Evolutionary conservation across 2,888 invertebrate species (phyloP).

Genomic region (Drosophila vallismaia): DNA sequence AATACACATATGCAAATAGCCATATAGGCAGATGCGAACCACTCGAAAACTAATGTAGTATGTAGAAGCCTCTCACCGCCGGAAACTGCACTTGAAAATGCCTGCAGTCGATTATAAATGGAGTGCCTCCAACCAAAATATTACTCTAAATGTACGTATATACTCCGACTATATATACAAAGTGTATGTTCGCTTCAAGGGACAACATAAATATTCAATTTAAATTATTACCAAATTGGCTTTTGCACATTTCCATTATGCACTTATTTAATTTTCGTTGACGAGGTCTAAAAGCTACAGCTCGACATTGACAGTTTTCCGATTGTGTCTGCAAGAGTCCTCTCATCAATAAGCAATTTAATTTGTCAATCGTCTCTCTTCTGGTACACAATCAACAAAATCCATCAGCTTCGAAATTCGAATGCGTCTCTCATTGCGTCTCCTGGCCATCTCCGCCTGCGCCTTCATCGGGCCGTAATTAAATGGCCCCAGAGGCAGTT

Average conservation of each 20-base stretch:
- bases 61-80: constrained; percentile 40
- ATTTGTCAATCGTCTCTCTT: constrained; percentile 72
- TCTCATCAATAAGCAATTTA: constrained; percentile 78
- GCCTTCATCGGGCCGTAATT: constrained; percentile 59
- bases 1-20: constrained; percentile 75
- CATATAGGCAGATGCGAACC: constrained; percentile 57
- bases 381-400: constrained; percentile 66
- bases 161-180: not conserved
- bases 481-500: constrained; percentile 52
- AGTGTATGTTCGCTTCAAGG: not conserved
- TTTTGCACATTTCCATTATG: constrained; percentile 78
- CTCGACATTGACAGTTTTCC: constrained; percentile 50
- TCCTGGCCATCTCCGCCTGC: constrained; percentile 36
- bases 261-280: constrained; percentile 69
- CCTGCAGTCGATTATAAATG: constrained; percentile 49
- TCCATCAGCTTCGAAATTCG: constrained; percentile 49
- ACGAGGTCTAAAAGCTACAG: constrained; percentile 53
- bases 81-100: constrained; percentile 26
- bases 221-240: constrained; percentile 79
- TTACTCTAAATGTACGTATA: not conserved
- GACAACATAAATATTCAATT: constrained; percentile 76
- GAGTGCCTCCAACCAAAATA: constrained; percentile 30
- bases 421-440: constrained; percentile 11
- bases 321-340: constrained; percentile 26
- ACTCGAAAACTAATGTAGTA: constrained; percentile 74